A percentile compares a stretch with the other conserved stretches of the same genome.
Conservation (phyloP, 2,888 invertebrate genomes). For the Strigamia crassipes region DNA sequence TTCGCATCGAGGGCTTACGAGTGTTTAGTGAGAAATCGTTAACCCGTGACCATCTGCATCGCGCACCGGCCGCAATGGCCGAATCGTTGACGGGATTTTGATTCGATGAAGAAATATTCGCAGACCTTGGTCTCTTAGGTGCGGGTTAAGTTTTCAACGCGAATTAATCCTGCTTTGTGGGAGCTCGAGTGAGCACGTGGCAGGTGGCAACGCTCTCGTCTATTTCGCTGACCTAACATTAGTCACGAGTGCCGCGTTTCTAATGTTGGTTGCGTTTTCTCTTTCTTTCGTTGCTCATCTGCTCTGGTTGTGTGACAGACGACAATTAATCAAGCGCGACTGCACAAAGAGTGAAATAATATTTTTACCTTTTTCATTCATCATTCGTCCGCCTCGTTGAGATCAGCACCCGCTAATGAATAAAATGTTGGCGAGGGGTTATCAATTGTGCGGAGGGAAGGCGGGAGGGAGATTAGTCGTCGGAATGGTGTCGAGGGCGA, state of each 20-base stretch:
- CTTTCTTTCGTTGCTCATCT: background rate
- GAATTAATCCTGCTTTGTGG: constrained; percentile 23
- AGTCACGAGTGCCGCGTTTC: background rate
- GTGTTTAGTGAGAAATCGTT: background rate
- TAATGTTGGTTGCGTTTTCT: background rate
- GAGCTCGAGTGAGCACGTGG: background rate
- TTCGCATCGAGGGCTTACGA: background rate
- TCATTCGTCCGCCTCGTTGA: background rate
- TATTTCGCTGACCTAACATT: constrained; percentile 16
- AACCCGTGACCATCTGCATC: background rate
- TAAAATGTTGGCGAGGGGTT: background rate
- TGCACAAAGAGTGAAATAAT: background rate
- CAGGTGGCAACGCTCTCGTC: background rate
- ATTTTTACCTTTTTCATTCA: constrained; percentile 7
- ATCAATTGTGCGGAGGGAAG: background rate
- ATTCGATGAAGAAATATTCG: constrained; percentile 10
- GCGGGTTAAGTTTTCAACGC: constrained; percentile 24
- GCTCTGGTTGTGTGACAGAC: background rate
- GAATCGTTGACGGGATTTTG: background rate
- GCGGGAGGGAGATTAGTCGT: background rate
- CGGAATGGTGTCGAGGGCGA: background rate
- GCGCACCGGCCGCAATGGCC: background rate
- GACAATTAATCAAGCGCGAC: background rate
- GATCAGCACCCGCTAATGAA: background rate
- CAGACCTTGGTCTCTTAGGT: background rate